A percentile compares a stretch with the other conserved stretches of the same genome.
phyloP scores from a whole-genome alignment of 1,140 invertebrate species.

The Monomorium pharaonis region DNA sequence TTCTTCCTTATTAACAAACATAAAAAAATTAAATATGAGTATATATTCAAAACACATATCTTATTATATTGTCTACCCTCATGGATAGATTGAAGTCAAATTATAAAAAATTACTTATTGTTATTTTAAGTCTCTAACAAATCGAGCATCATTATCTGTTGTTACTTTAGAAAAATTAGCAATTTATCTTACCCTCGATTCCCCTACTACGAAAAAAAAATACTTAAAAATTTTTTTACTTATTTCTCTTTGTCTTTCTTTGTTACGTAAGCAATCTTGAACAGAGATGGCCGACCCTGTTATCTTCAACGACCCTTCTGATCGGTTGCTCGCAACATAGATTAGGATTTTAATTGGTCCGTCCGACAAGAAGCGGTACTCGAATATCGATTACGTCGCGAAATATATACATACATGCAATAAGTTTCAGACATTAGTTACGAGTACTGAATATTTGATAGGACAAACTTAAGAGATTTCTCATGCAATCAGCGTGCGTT shows the following conservation, averaged over 20 bases:
- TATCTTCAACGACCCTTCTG: constrained; percentile 32
- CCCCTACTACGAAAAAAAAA: no score
- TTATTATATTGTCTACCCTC: no score
- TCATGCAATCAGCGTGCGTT: background rate
- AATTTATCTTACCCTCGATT: no score
- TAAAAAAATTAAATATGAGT: no score
- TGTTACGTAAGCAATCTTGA: constrained; percentile 1
- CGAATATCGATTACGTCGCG: constrained; percentile 14
- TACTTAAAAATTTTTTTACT: background rate
- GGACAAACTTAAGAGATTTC: background rate
- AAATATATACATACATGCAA: constrained; percentile 42
- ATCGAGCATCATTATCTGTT: no score
- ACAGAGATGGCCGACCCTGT: background rate
- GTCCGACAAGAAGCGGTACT: constrained; percentile 31
- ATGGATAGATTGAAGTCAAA: no score
- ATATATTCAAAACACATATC: no score
- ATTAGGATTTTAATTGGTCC: constrained; percentile 34
- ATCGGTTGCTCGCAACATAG: background rate
- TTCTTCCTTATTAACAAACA: no score
- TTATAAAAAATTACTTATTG: no score
- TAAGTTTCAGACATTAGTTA: background rate
- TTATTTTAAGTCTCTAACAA: no score
- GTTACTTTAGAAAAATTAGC: no score
- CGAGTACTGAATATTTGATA: background rate
- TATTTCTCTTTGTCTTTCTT: constrained; percentile 8